Evolutionary conservation across 2,113 vertebrate genomes (phyloP), one percentile per base, ranked within the genome.

Genomic region (Isurus oxyrinchus): DNA sequence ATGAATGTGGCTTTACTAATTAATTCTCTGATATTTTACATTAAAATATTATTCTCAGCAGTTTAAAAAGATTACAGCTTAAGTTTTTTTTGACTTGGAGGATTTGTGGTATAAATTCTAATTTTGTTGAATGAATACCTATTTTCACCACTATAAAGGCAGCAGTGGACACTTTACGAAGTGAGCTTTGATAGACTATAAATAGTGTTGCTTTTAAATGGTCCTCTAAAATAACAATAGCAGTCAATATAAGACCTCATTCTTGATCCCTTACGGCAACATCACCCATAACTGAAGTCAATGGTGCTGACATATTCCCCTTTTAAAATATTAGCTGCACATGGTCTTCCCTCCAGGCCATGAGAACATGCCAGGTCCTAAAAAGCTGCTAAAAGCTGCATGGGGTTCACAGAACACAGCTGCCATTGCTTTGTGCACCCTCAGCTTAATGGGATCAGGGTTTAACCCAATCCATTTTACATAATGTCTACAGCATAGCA

Each of bases 1-100:
- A 94, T 66, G 57, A 66, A 66, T 94, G 90, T 63, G n/a, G n/a
- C 91, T 66, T 63, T 44, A 66, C 35, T 94, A 94, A 94, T 94
- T 61, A 94, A 94, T 66, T 66, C 57, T 94, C 5, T 94, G 91
- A 8, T 66, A 14, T 66, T 94, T 44, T 57, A 90, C 55, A 90
- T 90, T 90, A 90, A 90, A 55, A 35, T 35, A 55, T 27, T 57
- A 90, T 94, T 94, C 61, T 40, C 91, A 66, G 59, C 25, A 35
- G 55, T 90, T 90, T 59, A 90, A 57, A 90, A 88, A 31, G 11
- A 35, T 76, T 2, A 35, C 31, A 87, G 8, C 53, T 94, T n/a
- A 93, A 57, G 2, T 59, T 63, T 94, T n/a, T 59, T 94, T 61
- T 44, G n/a, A 94, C n/a, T 4, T 40, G 91, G 11, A 93, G 14